Percentiles rank a stretch among this genome's conserved stretches.
Evolutionary conservation across 2,888 invertebrate genomes (phyloP).

Genomic region (Megastigmus dorsalis): DNA sequence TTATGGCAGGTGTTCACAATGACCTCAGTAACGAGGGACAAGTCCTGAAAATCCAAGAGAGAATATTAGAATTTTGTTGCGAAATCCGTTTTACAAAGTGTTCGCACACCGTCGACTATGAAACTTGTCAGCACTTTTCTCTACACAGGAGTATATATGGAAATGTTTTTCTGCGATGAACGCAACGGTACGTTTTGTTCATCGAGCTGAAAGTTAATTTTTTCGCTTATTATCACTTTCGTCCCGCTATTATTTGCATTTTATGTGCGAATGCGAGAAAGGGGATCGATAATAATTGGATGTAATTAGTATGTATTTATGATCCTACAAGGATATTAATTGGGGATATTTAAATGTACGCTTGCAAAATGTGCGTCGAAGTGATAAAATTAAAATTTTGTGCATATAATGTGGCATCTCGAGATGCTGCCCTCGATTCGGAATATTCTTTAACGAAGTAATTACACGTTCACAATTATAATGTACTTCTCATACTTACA

Average conservation of each 20-base stretch:
- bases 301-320: not conserved
- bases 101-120: not conserved
- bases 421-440: not conserved
- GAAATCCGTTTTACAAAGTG: not conserved
- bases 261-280: not conserved
- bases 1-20: constrained; percentile 69
- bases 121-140: not conserved
- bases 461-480: no score
- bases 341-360: not conserved
- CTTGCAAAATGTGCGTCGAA: not conserved
- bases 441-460: no score
- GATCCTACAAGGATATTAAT: not conserved
- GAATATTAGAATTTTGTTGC: not conserved
- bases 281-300: not conserved
- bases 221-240: no score
- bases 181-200: no score
- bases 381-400: constrained; percentile 10
- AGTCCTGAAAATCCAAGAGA: not conserved
- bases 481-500: no score
- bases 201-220: no score
- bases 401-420: not conserved
- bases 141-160: not conserved
- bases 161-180: no score
- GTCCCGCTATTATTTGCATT: not conserved
- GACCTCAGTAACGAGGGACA: constrained; percentile 68